phyloP scores from a whole-genome alignment of 2,797 vertebrate species.

The Gambusia yucatana region DNA sequence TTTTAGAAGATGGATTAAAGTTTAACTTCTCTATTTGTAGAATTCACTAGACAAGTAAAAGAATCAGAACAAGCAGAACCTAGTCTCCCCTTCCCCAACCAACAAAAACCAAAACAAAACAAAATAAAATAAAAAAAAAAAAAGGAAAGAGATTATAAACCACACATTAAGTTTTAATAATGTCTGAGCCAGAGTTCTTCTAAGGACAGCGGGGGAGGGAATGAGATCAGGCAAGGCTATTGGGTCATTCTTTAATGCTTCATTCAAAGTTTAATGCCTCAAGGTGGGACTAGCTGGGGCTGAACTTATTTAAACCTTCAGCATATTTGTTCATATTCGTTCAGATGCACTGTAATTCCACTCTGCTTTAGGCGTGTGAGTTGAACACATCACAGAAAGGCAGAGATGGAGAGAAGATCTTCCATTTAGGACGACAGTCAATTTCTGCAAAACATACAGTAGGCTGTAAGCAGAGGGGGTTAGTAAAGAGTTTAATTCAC shows the following conservation, averaged over 20 bases:
- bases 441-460: not conserved
- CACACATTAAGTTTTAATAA: not conserved
- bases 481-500: not conserved
- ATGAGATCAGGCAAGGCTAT: constrained; percentile 16
- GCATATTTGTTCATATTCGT: not conserved
- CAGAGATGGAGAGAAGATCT: not conserved
- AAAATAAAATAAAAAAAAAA: not conserved
- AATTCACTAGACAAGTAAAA: not conserved
- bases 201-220: not conserved
- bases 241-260: constrained; percentile 47
- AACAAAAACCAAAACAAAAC: not conserved
- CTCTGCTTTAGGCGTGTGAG: constrained; percentile 30
- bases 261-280: constrained; percentile 32
- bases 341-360: constrained; percentile 7
- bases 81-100: not conserved
- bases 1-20: not conserved
- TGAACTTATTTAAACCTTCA: constrained; percentile 25
- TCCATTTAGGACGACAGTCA: not conserved
- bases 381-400: not conserved
- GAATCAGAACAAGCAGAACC: not conserved
- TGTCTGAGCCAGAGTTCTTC: not conserved
- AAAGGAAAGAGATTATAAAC: not conserved
- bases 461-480: not conserved
- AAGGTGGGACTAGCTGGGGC: constrained; percentile 9
- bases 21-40: not conserved